Base-by-base conservation (phyloP, 1,140 invertebrate genomes). In the Bemisia tabaci region DNA sequence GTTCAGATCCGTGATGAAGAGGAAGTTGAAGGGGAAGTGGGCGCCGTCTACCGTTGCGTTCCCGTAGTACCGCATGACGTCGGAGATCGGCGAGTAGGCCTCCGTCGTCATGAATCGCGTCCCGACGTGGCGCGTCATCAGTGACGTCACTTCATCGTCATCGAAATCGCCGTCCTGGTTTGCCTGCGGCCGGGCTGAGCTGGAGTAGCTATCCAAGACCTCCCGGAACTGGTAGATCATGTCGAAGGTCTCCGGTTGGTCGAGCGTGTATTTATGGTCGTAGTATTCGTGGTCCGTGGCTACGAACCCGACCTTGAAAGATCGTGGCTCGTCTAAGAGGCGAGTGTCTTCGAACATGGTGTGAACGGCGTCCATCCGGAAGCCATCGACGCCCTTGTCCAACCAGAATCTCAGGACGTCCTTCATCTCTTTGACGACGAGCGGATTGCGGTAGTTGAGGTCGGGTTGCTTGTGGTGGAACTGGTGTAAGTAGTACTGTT, bases 311-410 rank as follows among this genome's bases (percentile, higher is more conserved):
- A 74, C 24, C 22, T 66, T 26, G 12, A 23, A 22, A 0, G 66
- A 65, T 2, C 59, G 63, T 12, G 67, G 68, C 62, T 81, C 78
- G 66, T 82, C 77, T 0, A 65, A 25, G 2, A 77, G 75, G 33
- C 70, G 73, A 64, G 59, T 68, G 67, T 74, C 74, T 70, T 84
- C 82, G 62, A 78, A 75, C 59, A 84, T 59, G 64, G 76, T 75
- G 39, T 77, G 76, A 2, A 82, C 75, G 65, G 84, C 83, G 68
- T 87, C 83, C 1, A 90, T 78, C 64, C 87, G 77, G 72, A 90
- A 89, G 0, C 88, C 88, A 71, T 85, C 83, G 0, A 85, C 84
- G 1, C 87, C 87, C 70, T 80, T 78, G 9, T 85, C 77, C 1
- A 89, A 67, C 87, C 88, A 90, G 73, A 82, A 84, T 1, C 68